Percentiles rank a stretch among this genome's conserved stretches.
Conservation (phyloP, 2,888 invertebrate species). For the Tenthredo notha region DNA sequence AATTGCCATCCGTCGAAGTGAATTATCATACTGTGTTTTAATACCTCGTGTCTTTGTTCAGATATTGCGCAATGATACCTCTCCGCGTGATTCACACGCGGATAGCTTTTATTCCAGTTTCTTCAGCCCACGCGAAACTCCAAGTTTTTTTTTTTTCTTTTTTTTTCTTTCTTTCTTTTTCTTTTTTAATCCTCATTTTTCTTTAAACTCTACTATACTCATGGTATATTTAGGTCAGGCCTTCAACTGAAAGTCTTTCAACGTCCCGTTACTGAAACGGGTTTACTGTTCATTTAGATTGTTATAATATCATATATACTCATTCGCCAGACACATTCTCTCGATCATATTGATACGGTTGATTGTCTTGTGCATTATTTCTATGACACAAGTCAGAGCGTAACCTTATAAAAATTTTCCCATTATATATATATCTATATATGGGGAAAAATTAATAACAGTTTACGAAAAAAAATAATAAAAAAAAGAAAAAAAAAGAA, state of each 20-base stretch:
- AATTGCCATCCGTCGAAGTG: not conserved
- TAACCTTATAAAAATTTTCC: not conserved
- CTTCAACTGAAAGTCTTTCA: not conserved
- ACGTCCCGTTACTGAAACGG: slow-evolving; percentile 14
- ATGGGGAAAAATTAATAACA: too few species aligned
- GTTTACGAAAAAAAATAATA: too few species aligned
- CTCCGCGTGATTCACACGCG: slow-evolving; percentile 39
- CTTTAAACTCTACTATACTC: not conserved
- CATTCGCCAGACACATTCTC: not conserved
- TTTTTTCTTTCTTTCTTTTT: not conserved
- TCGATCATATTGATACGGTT: not conserved
- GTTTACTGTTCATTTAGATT: slow-evolving; percentile 11
- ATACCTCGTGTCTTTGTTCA: not conserved
- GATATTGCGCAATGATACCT: not conserved
- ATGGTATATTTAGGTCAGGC: slow-evolving; percentile 1
- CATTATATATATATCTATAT: too few species aligned
- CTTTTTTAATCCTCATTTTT: not conserved
- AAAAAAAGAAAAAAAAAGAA: too few species aligned
- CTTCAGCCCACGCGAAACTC: slow-evolving; percentile 37
- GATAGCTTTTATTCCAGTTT: not conserved
- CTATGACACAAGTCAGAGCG: too few species aligned
- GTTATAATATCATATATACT: not conserved
- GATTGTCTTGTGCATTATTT: not conserved
- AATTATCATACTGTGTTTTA: not conserved
- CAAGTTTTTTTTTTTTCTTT: not conserved